Base-by-base conservation (phyloP, 2,113 vertebrate species). In the Pseudopodoces humilis region DNA sequence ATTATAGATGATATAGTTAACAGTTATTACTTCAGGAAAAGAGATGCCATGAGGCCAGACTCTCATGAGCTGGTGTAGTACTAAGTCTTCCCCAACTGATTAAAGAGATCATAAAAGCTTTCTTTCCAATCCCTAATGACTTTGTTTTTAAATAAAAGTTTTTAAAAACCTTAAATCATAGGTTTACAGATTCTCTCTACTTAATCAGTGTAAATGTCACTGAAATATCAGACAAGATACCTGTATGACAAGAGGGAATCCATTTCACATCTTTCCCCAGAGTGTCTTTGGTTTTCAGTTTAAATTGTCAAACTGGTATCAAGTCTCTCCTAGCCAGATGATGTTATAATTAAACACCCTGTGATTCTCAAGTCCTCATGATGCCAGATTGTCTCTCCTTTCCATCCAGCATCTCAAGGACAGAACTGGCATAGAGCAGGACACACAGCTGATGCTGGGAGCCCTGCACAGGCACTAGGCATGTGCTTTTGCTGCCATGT, bases 141-240 rank as follows among this genome's bases (percentile, higher is more conserved):
- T 76, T 65, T 41, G 60, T 64, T 39, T 20, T 6, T 1, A 1
- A 92, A 59, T 14, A 46, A 41, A 3, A 1, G 2, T 12, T 14
- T 28, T 19, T 4, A 4, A 68, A 69, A 50, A 9, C 3, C 22
- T 67, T 75, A 82, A 84, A 68, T 58, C 67, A 90, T 39, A 84
- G 39, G 22, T 85, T 95, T 93, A 63, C 63, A 86, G 39, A 91
- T 80, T 41, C 31, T 92, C 65, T 86, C 47, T 44, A 37, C 75
- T 68, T 90, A 95, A 92, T 87, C 86, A 77, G 56, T 62, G 52
- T 58, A 96, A 93, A 92, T 86, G 46, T 90, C 64, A 94, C 60
- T 59, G 68, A 96, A 94, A 94, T 92, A 90, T n/a, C 81, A 96
- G 50, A 64, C 27, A 83, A 58, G 41, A 77, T 28, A 90, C 59